phyloP scores from a whole-genome alignment of 2,888 invertebrate genomes.

The Caenorhabditis imperialis region DNA sequence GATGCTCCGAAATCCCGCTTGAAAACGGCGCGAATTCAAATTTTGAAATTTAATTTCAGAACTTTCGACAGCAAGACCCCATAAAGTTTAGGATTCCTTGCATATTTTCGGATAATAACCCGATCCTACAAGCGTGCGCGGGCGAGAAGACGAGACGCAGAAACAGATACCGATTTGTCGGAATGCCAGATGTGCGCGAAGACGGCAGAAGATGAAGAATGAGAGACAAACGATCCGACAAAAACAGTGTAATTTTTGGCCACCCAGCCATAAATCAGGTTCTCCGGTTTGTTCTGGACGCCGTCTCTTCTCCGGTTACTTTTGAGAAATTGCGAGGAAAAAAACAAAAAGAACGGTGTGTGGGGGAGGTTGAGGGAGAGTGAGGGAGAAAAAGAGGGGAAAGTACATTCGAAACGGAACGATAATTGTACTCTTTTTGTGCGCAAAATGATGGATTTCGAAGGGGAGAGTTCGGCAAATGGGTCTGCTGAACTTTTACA shows the following conservation, averaged over 20 bases:
- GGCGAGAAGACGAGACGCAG: neutral
- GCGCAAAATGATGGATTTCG: neutral
- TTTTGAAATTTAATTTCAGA: no score
- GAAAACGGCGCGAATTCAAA: neutral
- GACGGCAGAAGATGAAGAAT: neutral
- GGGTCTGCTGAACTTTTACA: neutral
- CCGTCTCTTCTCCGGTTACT: constrained; percentile 1
- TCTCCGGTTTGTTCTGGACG: constrained; percentile 29
- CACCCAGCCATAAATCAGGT: constrained; percentile 32
- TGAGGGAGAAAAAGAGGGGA: constrained; percentile 22
- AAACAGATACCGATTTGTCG: constrained; percentile 2
- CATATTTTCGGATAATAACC: neutral
- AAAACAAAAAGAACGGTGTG: constrained; percentile 9
- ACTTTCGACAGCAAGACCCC: neutral
- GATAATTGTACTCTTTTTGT: constrained; percentile 35
- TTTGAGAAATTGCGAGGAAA: constrained; percentile 26
- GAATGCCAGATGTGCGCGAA: constrained; percentile 12
- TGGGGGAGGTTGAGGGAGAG: constrained; percentile 17
- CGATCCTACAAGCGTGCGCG: neutral
- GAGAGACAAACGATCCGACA: no score
- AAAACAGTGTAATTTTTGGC: constrained; percentile 14
- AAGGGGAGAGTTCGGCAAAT: constrained; percentile 8
- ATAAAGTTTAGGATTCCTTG: neutral
- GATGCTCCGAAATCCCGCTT: constrained; percentile 23
- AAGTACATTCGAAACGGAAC: constrained; percentile 17